Conservation (phyloP, 2,797 vertebrate genomes). For the Phalanger gymnotis region DNA sequence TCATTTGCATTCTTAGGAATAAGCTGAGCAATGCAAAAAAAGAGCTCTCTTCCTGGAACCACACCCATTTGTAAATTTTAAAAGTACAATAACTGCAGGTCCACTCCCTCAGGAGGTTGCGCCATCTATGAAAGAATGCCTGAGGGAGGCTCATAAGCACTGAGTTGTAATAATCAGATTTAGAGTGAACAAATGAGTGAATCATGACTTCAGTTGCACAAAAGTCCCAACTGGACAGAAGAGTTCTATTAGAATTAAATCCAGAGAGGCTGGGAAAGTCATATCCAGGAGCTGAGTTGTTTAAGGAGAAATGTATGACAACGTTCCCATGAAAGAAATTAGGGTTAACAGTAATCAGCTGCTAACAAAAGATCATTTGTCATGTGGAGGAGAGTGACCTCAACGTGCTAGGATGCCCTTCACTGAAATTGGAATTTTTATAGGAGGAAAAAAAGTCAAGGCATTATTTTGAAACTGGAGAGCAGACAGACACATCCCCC, state of each 20-base stretch:
- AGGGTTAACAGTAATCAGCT: slow-evolving; percentile 76
- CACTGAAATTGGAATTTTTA: slow-evolving; percentile 62
- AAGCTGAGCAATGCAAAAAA: not conserved
- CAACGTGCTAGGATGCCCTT: slow-evolving; percentile 55
- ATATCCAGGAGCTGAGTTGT: slow-evolving; percentile 68
- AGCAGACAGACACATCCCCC: not conserved
- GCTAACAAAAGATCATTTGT: slow-evolving; percentile 76
- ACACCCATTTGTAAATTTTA: not conserved
- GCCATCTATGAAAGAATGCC: not conserved
- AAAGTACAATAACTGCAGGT: slow-evolving; percentile 18
- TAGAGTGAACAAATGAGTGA: slow-evolving; percentile 63
- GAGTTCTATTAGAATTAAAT: slow-evolving; percentile 74
- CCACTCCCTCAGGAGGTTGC: slow-evolving; percentile 48
- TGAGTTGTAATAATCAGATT: slow-evolving; percentile 49
- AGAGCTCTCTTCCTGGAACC: not conserved
- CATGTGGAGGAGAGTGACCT: slow-evolving; percentile 68
- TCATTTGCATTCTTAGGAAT: not conserved
- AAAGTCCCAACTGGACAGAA: slow-evolving; percentile 50
- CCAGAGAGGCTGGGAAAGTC: slow-evolving; percentile 70
- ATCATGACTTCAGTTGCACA: slow-evolving; percentile 56
- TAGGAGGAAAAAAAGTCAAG: slow-evolving; percentile 23
- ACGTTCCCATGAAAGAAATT: slow-evolving; percentile 40
- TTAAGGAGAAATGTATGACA: slow-evolving; percentile 47
- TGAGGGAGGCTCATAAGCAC: not conserved
- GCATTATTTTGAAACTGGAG: not conserved